Evolutionary conservation across 2,888 invertebrate species (phyloP).

Genomic region (Eurytoma californica): DNA sequence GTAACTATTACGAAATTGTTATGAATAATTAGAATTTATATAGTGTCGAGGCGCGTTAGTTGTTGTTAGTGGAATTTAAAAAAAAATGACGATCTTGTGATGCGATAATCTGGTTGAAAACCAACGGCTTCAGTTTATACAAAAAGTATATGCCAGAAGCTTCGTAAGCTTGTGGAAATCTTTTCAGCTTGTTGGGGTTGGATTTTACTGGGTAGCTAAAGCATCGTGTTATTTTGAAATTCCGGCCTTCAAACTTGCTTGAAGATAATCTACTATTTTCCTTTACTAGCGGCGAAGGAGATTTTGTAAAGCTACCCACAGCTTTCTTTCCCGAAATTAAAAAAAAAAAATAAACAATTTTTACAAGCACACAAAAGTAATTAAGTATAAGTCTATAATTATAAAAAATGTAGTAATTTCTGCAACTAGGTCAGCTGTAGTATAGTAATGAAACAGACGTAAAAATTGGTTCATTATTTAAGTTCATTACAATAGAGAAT

Average conservation of each 20-base stretch:
- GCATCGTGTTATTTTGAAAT: slow-evolving; percentile 43
- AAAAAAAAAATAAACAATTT: too few relatives aligned
- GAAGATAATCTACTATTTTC: slow-evolving; percentile 51
- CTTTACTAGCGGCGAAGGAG: background rate
- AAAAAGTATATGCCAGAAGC: background rate
- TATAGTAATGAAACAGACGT: too few relatives aligned
- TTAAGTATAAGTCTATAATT: too few relatives aligned
- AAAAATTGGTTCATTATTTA: too few relatives aligned
- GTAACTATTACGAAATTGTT: too few relatives aligned
- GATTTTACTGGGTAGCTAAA: slow-evolving; percentile 11
- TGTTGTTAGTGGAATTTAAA: background rate
- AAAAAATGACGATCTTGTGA: background rate
- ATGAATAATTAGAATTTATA: background rate
- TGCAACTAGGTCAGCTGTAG: too few relatives aligned
- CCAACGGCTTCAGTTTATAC: slow-evolving; percentile 6
- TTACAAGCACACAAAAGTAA: too few relatives aligned
- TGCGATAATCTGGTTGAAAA: background rate
- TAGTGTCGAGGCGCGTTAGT: background rate
- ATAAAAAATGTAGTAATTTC: too few relatives aligned
- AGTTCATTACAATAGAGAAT: too few relatives aligned
- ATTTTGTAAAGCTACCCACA: background rate
- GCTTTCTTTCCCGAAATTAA: too few relatives aligned
- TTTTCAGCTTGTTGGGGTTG: slow-evolving; percentile 19
- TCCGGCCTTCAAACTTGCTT: slow-evolving; percentile 40
- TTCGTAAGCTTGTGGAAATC: slow-evolving; percentile 19